A percentile compares a stretch with the other conserved stretches of the same genome.
These are phyloP conservation scores for Perca schrenkii DNA, from an alignment of 2,113 vertebrate species.

Conservation along the genomic window DNA sequence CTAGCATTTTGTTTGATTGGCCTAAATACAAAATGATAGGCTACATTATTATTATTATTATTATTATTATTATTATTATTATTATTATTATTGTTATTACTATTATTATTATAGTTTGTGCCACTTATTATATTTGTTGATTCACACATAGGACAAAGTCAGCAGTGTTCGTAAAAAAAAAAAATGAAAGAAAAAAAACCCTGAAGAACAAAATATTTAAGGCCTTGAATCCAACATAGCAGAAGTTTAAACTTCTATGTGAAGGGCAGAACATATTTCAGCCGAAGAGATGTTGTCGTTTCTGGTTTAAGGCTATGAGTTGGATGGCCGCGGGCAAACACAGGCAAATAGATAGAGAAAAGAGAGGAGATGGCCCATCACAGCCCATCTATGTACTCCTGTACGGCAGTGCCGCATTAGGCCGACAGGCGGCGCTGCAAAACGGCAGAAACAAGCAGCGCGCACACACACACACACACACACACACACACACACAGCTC, in stretches of 20 bases:
- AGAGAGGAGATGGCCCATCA: slow-evolving; percentile 56
- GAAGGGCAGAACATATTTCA: slow-evolving; percentile 57
- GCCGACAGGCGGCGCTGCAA: slow-evolving; percentile 84
- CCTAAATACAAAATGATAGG: not conserved
- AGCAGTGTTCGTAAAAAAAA: not conserved
- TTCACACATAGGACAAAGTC: not conserved
- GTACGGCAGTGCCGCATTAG: slow-evolving; percentile 6
- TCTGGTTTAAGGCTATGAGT: slow-evolving; percentile 73
- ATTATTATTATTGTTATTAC: not conserved
- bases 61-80: not conserved
- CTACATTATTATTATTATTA: not conserved
- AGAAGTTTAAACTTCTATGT: slow-evolving; percentile 28
- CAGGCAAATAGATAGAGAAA: slow-evolving; percentile 35
- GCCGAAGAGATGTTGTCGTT: slow-evolving; percentile 68
- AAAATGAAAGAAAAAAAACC: not conserved
- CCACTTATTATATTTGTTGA: slow-evolving; percentile 4
- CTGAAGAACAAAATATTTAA: not conserved
- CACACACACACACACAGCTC: not conserved
- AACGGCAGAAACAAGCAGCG: slow-evolving; percentile 65
- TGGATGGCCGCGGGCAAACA: slow-evolving; percentile 71
- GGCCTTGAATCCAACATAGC: slow-evolving; percentile 15
- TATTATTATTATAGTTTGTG: slow-evolving; percentile 22
- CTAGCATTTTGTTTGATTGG: not conserved
- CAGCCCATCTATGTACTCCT: slow-evolving; percentile 38
- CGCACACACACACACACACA: no score